phyloP scores from a whole-genome alignment of 2,888 invertebrate genomes.

The Colletes collaris region DNA sequence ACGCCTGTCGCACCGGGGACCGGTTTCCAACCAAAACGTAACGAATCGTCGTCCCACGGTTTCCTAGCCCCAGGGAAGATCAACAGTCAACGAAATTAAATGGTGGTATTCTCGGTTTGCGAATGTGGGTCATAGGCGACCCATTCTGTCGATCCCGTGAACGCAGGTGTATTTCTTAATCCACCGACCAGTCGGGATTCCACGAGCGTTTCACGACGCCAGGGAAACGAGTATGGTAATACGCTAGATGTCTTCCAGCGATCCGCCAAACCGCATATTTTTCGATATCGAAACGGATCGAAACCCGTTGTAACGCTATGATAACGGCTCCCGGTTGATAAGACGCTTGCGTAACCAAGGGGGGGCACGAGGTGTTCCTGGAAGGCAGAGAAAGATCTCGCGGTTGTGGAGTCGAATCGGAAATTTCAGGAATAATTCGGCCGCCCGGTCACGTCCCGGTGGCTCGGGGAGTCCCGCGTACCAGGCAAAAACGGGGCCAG shows the following conservation, averaged over 20 bases:
- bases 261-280: neutral
- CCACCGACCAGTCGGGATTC: constrained; percentile 39
- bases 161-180: constrained; percentile 48
- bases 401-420: constrained; percentile 7
- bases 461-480: neutral
- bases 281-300: too few relatives aligned
- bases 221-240: constrained; percentile 40
- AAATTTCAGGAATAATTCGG: constrained; percentile 44
- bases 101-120: neutral
- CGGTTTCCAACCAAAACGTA: constrained; percentile 52
- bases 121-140: too few relatives aligned
- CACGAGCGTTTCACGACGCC: constrained; percentile 42
- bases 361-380: neutral
- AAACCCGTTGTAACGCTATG: neutral
- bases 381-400: neutral
- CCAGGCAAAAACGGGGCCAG: constrained; percentile 76
- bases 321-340: constrained; percentile 13
- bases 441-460: constrained; percentile 41
- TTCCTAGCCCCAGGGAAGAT: neutral
- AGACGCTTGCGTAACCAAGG: neutral
- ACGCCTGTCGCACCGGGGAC: constrained; percentile 26
- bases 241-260: neutral
- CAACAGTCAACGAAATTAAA: too few relatives aligned
- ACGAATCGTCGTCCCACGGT: constrained; percentile 17
- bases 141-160: neutral